Conservation (phyloP, 2,113 vertebrate genomes). For the Geothlypis trichas region DNA sequence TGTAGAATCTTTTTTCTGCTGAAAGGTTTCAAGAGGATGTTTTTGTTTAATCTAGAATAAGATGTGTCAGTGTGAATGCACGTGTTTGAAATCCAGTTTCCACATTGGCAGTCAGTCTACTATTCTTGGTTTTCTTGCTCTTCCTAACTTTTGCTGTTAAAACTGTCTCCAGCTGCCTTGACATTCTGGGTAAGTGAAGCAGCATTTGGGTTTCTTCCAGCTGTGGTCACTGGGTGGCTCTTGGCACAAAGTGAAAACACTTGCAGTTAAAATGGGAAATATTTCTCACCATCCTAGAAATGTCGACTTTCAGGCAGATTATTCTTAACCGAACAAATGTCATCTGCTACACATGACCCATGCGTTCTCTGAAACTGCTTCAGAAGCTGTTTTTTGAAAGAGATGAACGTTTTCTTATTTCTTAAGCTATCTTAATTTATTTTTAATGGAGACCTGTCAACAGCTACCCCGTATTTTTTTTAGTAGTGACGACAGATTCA, state of each 20-base stretch:
- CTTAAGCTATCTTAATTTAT: neutral
- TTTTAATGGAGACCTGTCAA: neutral
- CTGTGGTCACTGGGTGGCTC: neutral
- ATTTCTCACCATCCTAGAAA: neutral
- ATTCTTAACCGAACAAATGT: neutral
- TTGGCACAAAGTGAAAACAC: neutral
- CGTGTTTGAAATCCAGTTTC: neutral
- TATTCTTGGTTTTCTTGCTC: neutral
- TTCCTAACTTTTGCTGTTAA: neutral
- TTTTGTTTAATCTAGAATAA: neutral
- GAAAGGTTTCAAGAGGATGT: neutral
- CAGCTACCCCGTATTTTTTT: rapidly evolving
- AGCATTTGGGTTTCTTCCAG: neutral
- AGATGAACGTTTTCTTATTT: neutral
- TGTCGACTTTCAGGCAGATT: neutral
- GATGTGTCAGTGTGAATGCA: neutral
- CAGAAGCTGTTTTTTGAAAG: neutral
- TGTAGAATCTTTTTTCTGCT: neutral
- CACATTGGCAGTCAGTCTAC: neutral
- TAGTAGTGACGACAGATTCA: neutral
- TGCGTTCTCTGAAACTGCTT: neutral
- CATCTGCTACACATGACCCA: neutral
- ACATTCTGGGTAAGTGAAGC: neutral
- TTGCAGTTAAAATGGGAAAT: neutral
- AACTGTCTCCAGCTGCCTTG: neutral